Conservation (phyloP, 2,113 vertebrate species). For the Odocoileus virginianus region DNA sequence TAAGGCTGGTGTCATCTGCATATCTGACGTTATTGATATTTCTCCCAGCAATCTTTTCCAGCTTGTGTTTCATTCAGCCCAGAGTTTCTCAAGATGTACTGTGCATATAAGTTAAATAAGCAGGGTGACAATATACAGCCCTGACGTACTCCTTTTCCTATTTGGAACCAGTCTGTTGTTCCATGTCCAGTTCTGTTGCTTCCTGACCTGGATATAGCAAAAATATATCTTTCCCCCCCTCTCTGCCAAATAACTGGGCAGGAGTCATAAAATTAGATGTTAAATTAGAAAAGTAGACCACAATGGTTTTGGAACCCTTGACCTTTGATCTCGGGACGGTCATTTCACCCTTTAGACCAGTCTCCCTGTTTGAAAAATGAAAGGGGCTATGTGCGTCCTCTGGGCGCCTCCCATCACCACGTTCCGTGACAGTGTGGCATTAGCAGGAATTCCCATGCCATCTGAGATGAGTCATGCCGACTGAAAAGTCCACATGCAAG, state of each 20-base stretch:
- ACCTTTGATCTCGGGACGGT: neutral
- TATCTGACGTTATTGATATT: too few species aligned
- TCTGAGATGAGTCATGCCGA: conserved; percentile 9
- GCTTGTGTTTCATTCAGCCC: too few species aligned
- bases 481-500: neutral
- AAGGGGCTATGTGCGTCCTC: neutral
- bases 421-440: neutral
- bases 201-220: neutral
- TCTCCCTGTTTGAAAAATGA: conserved; percentile 1
- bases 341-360: neutral
- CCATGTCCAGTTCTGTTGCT: too few species aligned
- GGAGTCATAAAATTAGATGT: neutral
- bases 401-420: neutral
- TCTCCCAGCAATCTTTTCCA: too few species aligned
- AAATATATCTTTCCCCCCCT: neutral
- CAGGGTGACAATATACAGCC: too few species aligned
- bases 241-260: neutral
- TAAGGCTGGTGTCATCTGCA: too few species aligned
- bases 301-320: neutral
- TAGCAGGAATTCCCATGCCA: neutral
- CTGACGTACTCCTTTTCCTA: too few species aligned
- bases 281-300: neutral
- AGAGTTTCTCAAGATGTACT: too few species aligned
- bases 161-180: too few species aligned
- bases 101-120: too few species aligned